Evolutionary conservation across 2,113 vertebrate genomes (phyloP).

Genomic region (Zeus faber): DNA sequence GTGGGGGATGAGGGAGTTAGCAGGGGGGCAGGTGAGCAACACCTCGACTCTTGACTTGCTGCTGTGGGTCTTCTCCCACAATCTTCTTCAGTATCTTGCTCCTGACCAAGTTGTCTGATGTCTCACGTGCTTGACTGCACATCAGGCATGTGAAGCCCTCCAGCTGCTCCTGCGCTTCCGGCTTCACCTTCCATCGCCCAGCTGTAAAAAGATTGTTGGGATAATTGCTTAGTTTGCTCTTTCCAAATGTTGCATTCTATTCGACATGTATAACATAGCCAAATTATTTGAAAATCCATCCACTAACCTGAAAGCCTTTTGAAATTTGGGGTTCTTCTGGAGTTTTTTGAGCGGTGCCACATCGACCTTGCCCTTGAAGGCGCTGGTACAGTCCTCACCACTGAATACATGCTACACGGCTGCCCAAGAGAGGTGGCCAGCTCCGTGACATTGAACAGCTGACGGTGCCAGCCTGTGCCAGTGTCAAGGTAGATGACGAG

Average conservation of each 20-base stretch:
- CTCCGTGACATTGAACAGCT: conserved; percentile 10
- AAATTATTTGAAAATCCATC: neutral
- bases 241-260: neutral
- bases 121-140: conserved; percentile 1
- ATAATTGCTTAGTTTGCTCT: neutral
- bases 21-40: neutral
- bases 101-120: neutral
- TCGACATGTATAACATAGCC: neutral
- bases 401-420: conserved; percentile 1
- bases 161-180: conserved; percentile 2
- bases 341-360: conserved; percentile 3
- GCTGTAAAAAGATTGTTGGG: neutral
- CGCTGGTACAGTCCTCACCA: conserved; percentile 10
- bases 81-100: conserved; percentile 1
- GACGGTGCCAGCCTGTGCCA: neutral
- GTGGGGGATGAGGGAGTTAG: neutral
- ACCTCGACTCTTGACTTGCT: neutral
- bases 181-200: neutral
- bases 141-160: conserved; percentile 2
- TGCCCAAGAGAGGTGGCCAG: conserved; percentile 1
- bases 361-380: neutral
- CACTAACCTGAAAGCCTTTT: conserved; percentile 5
- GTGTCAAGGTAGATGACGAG: neutral
- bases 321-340: conserved; percentile 6
- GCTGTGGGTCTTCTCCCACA: neutral